Base-by-base conservation (phyloP, 2,113 vertebrate species). In the Myanophis thanlyinensis region DNA sequence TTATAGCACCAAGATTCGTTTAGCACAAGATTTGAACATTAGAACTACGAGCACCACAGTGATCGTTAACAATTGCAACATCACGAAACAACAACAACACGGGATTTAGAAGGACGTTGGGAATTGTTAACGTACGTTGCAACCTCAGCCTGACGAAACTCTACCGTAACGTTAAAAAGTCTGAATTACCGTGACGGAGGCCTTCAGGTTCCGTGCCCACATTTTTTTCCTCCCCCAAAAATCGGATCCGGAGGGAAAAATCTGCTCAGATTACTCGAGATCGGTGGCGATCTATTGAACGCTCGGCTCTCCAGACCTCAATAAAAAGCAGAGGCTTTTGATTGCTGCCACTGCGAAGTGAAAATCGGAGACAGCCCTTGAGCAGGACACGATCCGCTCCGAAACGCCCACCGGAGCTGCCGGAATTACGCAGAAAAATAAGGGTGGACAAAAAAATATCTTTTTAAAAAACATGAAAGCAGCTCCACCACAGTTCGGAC, bases 301-400 rank as follows among this genome's bases (percentile, higher is more conserved):
- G 5, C 47, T 5, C 62, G 11, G 1, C 3, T 12, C 13, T 11
- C 52, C 30, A 15, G 22, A 25, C 25, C 0, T 1, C 35, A 1
- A 23, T 23, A 10, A 0, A 0, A 30, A 18, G 5, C 8, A 27
- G 12, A 2, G 3, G 23, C 44, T 2, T 2, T 0, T 46, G 11
- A 91, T 46, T 35, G 47, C 91, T 22, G 30, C 10, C 2, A 3
- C 48, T 2, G 6, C 47, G 9, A 0, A 11, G 8, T 18, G 27
- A 23, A 59, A 35, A 13, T 73, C 3, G 7, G 35, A 20, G 35
- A 80, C 6, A 80, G 9, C 18, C 18, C 18, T 15, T 22, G 35
- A 22, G 15, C 35, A 20, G 0, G 44, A 48, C 0, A 10, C 9
- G 3, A 49, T 90, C 93, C 80, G 94, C 73, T 87, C 67, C 52